Base-by-base conservation (phyloP, 2,797 vertebrate species). In the Cephalopachus bancanus region DNA sequence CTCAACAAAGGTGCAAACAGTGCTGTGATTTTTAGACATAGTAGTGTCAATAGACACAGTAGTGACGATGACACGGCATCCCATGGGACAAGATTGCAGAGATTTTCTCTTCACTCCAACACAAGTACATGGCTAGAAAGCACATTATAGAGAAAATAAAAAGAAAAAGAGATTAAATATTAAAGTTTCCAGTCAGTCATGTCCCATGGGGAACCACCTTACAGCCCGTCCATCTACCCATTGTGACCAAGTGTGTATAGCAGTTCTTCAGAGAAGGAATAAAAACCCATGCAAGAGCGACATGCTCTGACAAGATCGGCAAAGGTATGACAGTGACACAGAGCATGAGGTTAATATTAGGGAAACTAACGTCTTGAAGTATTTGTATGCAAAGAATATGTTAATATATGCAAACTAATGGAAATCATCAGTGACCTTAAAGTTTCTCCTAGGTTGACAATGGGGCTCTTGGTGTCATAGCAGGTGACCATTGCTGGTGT, bases 351-450 rank as follows among this genome's bases (percentile, higher is more conserved):
- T 91, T 91, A 28, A 33, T 93, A 14, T 85, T 74, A 79, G 55
- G 83, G 71, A 89, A 94, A 87, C 60, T 75, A 15, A 96, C 79
- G n/a, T 62, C 93, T 91, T 93, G 28, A 86, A 97, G 95, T 83
- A 11, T 24, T 65, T 93, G 19, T 37, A 89, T 95, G 84, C n/a
- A 97, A 97, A 97, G 53, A 3, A 49, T 7, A 95, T 98, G 97
- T 81, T 98, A 98, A 98, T 97, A 30, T 96, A 97, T 98, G 95
- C 90, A 98, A 97, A 93, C 94, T 15, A 71, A 74, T 0, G 1
- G 49, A 94, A 97, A 96, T 97, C 94, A 89, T 78, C 69, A 93
- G 44, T 98, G 97, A 98, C 96, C 97, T 97, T 97, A 62, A 22
- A 75, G 44, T 85, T 96, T 89, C 74, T 97, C 81, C 69, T 26